Conservation (phyloP, 1,140 invertebrate genomes). For the Leptopilina clavipes region DNA sequence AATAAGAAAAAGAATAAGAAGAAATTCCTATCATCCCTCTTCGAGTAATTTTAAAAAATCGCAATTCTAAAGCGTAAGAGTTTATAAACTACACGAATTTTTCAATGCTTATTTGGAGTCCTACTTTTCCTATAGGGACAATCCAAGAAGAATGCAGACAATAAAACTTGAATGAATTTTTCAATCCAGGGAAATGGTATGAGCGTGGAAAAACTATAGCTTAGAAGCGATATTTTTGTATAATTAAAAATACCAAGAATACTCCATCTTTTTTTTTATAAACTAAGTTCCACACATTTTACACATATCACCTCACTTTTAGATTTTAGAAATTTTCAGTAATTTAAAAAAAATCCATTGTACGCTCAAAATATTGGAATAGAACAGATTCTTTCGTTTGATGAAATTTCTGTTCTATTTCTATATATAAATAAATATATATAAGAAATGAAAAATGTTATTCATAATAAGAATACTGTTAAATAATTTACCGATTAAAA, state of each 20-base stretch:
- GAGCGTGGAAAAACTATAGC: constrained; percentile 50
- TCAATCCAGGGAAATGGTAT: constrained; percentile 41
- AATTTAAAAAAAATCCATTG: neutral
- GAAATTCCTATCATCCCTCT: constrained; percentile 14
- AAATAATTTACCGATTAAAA: constrained; percentile 3
- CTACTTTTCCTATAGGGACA: constrained; percentile 18
- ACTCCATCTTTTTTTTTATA: constrained; percentile 40
- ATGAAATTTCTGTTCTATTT: neutral
- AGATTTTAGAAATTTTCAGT: neutral
- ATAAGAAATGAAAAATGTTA: neutral
- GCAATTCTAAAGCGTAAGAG: constrained; percentile 8
- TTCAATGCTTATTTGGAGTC: neutral
- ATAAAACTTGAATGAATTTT: constrained; percentile 49
- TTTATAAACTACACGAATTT: constrained; percentile 16
- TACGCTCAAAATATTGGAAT: neutral
- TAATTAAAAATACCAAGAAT: constrained; percentile 54
- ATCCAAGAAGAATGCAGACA: constrained; percentile 41
- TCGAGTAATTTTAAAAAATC: constrained; percentile 23
- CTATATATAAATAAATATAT: neutral
- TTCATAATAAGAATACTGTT: neutral
- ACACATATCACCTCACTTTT: neutral
- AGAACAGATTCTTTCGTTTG: neutral
- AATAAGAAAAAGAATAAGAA: constrained; percentile 4
- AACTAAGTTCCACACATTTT: constrained; percentile 21
- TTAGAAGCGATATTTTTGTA: constrained; percentile 73